Conservation (phyloP, 1,140 invertebrate genomes). For the Eumaeus atala region DNA sequence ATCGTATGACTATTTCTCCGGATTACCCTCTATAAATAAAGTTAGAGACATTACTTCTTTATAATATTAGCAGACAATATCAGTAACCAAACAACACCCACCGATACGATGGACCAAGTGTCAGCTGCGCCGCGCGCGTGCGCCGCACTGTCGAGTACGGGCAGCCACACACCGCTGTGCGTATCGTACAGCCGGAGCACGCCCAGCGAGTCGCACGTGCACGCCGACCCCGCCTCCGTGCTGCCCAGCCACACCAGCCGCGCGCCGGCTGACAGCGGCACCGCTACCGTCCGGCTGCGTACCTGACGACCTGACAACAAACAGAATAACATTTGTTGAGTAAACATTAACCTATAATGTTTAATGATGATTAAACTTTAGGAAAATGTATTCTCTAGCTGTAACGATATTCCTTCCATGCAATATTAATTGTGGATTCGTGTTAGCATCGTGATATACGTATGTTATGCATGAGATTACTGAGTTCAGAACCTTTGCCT, state of each 20-base stretch:
- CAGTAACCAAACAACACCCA: slow-evolving; percentile 28
- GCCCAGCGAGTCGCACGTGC: slow-evolving; percentile 80
- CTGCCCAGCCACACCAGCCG: slow-evolving; percentile 88
- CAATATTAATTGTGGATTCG: too few species aligned
- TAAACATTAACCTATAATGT: too few species aligned
- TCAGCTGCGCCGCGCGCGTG: slow-evolving; percentile 76
- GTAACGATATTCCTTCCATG: too few species aligned
- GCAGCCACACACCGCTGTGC: slow-evolving; percentile 83
- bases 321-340: background rate
- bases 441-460: too few species aligned
- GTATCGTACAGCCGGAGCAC: slow-evolving; percentile 79
- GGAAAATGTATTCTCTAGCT: too few species aligned
- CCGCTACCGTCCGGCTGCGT: slow-evolving; percentile 69
- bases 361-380: too few species aligned
- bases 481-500: background rate
- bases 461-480: too few species aligned
- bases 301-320: slow-evolving; percentile 49
- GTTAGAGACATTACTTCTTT: too few species aligned
- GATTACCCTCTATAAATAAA: too few species aligned
- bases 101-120: slow-evolving; percentile 64
- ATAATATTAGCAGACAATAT: background rate
- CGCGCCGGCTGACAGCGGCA: slow-evolving; percentile 83
- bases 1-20: too few species aligned
- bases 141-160: slow-evolving; percentile 82
- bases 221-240: slow-evolving; percentile 85